Evolutionary conservation across 2,113 vertebrate species (phyloP).

Genomic region (Hydropotes inermis): DNA sequence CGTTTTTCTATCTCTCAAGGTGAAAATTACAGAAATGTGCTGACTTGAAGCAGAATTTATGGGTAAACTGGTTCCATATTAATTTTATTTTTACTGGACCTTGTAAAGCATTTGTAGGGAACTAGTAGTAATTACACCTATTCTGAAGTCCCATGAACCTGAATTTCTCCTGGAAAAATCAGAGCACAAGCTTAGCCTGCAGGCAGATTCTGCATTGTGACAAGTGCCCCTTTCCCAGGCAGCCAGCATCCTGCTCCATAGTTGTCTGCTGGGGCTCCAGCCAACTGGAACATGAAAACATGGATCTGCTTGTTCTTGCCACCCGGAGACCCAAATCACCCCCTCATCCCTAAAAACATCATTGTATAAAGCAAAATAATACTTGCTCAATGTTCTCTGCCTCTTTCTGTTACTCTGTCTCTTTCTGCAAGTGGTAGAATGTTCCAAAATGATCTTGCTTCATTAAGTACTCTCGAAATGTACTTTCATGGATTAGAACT

Average conservation of each 20-base stretch:
- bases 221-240: not conserved
- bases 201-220: not conserved
- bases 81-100: not conserved
- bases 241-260: not conserved
- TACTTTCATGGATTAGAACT: conserved; percentile 19
- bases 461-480: not conserved
- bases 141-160: not conserved
- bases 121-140: not conserved
- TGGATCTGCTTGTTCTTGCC: not conserved
- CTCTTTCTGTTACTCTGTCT: not conserved
- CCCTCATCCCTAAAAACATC: not conserved
- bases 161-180: not conserved
- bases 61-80: not conserved
- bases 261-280: not conserved
- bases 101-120: not conserved
- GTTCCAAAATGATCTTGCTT: not conserved
- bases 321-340: not conserved
- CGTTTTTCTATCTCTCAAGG: not conserved
- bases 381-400: not conserved
- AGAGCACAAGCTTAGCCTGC: not conserved
- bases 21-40: not conserved
- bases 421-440: not conserved
- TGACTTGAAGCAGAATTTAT: not conserved
- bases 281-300: not conserved
- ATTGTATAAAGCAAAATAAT: not conserved